Conservation (phyloP, 2,113 vertebrate species). For the Zapus hudsonius region DNA sequence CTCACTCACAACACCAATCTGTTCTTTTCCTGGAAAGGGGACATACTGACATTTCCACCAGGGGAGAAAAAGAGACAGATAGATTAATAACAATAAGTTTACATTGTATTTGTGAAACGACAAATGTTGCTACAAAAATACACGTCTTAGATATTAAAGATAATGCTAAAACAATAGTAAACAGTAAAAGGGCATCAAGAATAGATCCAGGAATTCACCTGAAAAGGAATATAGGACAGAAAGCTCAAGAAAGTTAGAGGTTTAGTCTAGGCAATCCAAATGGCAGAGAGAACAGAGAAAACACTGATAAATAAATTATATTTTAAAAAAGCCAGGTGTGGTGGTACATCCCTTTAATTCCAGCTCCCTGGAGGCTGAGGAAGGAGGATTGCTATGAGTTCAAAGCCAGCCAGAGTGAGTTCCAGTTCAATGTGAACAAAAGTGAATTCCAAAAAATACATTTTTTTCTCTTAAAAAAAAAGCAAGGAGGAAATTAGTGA, state of each 20-base stretch:
- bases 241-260: not conserved
- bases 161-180: constrained; percentile 29
- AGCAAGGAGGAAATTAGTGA: not conserved
- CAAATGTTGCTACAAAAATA: not conserved
- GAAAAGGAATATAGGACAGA: constrained; percentile 27
- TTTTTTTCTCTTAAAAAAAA: too few relatives aligned
- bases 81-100: not conserved
- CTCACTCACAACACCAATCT: too few relatives aligned
- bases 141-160: constrained; percentile 28
- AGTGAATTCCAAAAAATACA: too few relatives aligned
- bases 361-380: too few relatives aligned
- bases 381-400: too few relatives aligned
- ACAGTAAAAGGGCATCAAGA: not conserved
- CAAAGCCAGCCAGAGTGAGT: too few relatives aligned
- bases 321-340: too few relatives aligned
- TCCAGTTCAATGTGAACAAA: too few relatives aligned
- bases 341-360: too few relatives aligned
- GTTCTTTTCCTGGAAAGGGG: not conserved
- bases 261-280: not conserved
- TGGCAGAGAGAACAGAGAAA: constrained; percentile 43
- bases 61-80: not conserved
- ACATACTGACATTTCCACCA: not conserved
- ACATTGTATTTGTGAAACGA: not conserved
- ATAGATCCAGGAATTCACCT: constrained; percentile 6
- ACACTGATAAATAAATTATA: constrained; percentile 2